Conservation (phyloP, 1,140 invertebrate species). For the Adelges cooleyi region DNA sequence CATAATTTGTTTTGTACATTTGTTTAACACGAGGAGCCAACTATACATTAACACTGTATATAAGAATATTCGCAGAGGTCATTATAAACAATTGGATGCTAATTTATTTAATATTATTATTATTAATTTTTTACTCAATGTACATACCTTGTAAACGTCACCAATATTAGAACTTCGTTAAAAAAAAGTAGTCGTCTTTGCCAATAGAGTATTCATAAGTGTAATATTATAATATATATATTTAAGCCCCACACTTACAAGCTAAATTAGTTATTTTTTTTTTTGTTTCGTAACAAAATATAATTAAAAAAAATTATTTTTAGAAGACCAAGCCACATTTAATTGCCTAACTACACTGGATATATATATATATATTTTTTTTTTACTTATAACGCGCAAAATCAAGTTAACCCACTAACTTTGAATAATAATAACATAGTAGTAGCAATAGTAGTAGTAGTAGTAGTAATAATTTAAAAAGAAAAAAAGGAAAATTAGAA, state of each 20-base stretch:
- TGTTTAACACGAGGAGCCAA: constrained; percentile 9
- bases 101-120: not conserved
- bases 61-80: constrained; percentile 11
- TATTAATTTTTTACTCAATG: no score
- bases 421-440: constrained; percentile 16
- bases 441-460: not conserved
- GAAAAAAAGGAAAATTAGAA: not conserved
- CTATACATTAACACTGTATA: constrained; percentile 23
- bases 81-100: not conserved
- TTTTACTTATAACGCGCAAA: not conserved
- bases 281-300: constrained; percentile 16
- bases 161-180: constrained; percentile 14
- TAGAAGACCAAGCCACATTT: constrained; percentile 12
- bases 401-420: constrained; percentile 28
- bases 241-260: constrained; percentile 24
- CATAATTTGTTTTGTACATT: constrained; percentile 9
- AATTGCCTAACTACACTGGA: constrained; percentile 8
- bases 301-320: not conserved
- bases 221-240: constrained; percentile 19
- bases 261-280: constrained; percentile 1
- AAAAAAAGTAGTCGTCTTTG: constrained; percentile 7
- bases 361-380: no score
- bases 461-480: not conserved
- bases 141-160: constrained; percentile 28
- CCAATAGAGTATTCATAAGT: constrained; percentile 11